Base-by-base conservation (phyloP, 2,113 vertebrate species). In the Hemicordylus capensis region DNA sequence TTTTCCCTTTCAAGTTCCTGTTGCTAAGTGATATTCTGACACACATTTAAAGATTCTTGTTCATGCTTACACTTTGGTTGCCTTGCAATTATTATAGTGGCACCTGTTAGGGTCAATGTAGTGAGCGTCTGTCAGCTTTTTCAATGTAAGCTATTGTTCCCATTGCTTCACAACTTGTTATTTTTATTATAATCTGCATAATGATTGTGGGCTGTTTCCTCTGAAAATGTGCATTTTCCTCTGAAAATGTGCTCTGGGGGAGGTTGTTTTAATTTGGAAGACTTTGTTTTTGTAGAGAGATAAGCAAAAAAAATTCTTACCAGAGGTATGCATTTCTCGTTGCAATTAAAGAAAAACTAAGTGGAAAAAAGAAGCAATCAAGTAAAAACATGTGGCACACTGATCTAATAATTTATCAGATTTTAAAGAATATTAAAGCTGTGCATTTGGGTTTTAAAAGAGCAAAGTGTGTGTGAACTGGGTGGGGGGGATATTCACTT, bases 41-140 rank as follows among this genome's bases (percentile, higher is more conserved):
- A 34, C 1, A 58, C 74, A 24, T 69, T 80, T 51, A 46, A 54
- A 78, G 34, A 80, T 22, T 44, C 17, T 67, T n/a, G 22, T 70
- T 90, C 42, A 31, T 56, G 59, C 72, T 82, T 84, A 44, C 56
- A 69, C 10, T 88, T 4, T 59, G 26, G 1, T 85, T 86, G 63
- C 46, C 75, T 85, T 64, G 48, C 67, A 81, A 34, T 73, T 84
- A 59, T 69, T 87, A 63, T 34, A 4, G 28, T 81, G 37, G 61
- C 73, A 91, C 17, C 17, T 73, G 20, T 9, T 19, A 1, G 0
- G 42, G 42, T 86, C 75, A 85, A 17, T 88, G 48, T 9, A 76
- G 6, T 70, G 61, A 59, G 78, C 24, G 14, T 88, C 66, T 75
- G 58, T 73, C 63, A 87, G 56, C 22, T 85, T 90, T 88, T 76